Evolutionary conservation across 2,113 vertebrate genomes (phyloP), one percentile per base, ranked within the genome.

Genomic region (Chloroceryle aenea): DNA sequence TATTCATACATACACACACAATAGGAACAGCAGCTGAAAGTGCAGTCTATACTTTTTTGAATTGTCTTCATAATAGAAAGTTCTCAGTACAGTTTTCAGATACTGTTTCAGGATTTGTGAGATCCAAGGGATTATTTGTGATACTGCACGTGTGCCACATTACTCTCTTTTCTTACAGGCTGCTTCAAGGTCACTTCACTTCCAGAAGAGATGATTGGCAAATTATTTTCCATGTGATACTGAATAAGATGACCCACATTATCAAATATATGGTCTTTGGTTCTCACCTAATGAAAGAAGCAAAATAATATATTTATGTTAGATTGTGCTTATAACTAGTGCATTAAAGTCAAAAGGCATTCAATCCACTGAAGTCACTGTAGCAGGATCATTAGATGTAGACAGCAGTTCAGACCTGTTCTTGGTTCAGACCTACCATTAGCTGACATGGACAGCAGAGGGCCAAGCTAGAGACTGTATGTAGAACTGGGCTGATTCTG

Each of bases 181-280:
- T 99, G 98, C 84, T 98, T 98, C 97, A 99, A 98, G 90, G 97
- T 98, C 89, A 99, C 98, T 98, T 99, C 98, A 19, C 98, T 99
- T 98, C 98, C 98, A 94, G 98, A 99, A 90, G 99, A 99, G 87
- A 99, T 93, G 81, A 99, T 99, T 76, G 99, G 99, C 95, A 98
- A 97, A 95, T 98, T 98, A 81, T 98, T 99, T 97, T 99, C 98
- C 99, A 99, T 98, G 91, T 99, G 99, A 91, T 99, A 99, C 50
- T 98, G 98, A 97, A 99, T 99, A 95, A 99, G 98, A 95, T 99
- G 99, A 68, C 98, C 98, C 11, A 99, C 98, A 4, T 98, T 99
- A 64, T 98, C 97, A 91, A 99, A 99, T 79, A 99, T 89, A 32
- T 97, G 99, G 89, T 99, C 99, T 94, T 99, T 99, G 77, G 99